These are phyloP conservation scores for Rhagonycha lutea DNA, from an alignment of 2,888 invertebrate species.

Conservation along the genomic window DNA sequence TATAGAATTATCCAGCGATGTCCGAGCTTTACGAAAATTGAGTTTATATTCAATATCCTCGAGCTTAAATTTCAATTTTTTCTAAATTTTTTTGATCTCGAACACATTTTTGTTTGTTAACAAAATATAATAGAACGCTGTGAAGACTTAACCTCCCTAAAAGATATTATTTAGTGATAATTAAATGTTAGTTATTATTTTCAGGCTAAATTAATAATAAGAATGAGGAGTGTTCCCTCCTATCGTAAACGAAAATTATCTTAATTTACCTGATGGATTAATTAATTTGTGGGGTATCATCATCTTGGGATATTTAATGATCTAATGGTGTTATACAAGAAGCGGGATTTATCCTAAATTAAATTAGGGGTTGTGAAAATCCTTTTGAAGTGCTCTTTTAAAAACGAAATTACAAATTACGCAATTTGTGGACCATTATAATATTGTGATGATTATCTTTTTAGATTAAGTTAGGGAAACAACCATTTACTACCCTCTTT, in stretches of 20 bases:
- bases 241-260: neutral
- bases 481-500: neutral
- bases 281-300: neutral
- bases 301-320: neutral
- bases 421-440: neutral
- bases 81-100: neutral
- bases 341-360: neutral
- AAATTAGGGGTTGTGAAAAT: neutral
- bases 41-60: neutral
- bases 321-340: neutral
- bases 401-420: neutral
- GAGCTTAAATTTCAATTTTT: neutral
- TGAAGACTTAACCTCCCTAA: no score
- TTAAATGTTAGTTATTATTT: neutral
- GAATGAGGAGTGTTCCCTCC: neutral
- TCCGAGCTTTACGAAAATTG: neutral
- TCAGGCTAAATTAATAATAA: neutral
- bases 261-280: neutral
- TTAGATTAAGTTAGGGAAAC: neutral
- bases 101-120: neutral
- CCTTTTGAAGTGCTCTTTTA: neutral
- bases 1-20: neutral
- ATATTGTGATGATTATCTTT: neutral
- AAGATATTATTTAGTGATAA: neutral
- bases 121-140: no score